phyloP scores from a whole-genome alignment of 2,888 invertebrate species.

The Ectemnius continuus region DNA sequence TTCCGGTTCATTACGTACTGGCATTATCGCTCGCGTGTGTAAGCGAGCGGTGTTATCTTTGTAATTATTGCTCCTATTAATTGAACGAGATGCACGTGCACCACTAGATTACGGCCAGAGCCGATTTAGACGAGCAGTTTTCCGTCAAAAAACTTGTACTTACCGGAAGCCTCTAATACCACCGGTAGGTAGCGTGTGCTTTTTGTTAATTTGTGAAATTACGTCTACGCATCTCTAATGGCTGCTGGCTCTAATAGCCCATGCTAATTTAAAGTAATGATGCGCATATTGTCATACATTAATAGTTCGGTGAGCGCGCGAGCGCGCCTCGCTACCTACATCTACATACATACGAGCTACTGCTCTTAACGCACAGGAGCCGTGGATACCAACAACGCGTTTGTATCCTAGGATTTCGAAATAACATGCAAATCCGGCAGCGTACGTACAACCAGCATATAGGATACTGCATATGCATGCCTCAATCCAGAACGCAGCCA shows the following conservation, averaged over 20 bases:
- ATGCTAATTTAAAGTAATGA: neutral
- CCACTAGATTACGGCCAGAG: too few relatives aligned
- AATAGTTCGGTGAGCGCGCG: neutral
- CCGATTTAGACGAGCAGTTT: too few relatives aligned
- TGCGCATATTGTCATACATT: neutral
- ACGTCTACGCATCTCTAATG: too few relatives aligned
- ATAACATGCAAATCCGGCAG: constrained; percentile 73
- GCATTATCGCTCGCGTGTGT: too few relatives aligned
- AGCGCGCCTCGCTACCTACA: neutral
- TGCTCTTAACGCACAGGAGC: constrained; percentile 43
- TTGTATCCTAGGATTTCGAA: constrained; percentile 69
- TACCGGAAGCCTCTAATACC: too few relatives aligned
- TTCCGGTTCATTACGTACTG: too few relatives aligned
- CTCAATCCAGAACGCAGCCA: constrained; percentile 14
- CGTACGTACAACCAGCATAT: constrained; percentile 29
- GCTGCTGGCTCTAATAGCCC: neutral
- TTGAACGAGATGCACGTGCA: too few relatives aligned
- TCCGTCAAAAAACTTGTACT: too few relatives aligned
- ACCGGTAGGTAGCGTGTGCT: too few relatives aligned
- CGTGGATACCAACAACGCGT: constrained; percentile 67
- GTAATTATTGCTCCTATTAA: too few relatives aligned
- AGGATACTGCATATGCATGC: constrained; percentile 47
- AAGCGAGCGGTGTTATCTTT: neutral
- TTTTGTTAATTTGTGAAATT: too few relatives aligned
- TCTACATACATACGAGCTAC: constrained; percentile 6